These are phyloP conservation scores for Holocentrus rufus DNA, from an alignment of 2,797 vertebrate genomes.

Conservation along the genomic window DNA sequence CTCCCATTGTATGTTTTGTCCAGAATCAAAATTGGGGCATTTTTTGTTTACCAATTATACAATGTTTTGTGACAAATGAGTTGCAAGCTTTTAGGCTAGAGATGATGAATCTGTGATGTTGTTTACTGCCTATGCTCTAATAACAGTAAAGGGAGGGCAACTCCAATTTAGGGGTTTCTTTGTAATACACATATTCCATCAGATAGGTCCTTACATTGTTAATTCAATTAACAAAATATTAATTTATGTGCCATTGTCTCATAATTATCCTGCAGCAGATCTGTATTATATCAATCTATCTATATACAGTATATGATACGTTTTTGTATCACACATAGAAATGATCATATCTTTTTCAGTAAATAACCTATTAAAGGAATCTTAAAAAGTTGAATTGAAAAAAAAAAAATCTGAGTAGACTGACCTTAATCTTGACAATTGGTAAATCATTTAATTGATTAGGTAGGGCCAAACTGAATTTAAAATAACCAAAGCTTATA, in stretches of 20 bases:
- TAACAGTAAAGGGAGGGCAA: neutral
- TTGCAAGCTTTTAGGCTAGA: neutral
- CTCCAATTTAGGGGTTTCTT: neutral
- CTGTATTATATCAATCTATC: too few species aligned
- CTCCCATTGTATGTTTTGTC: constrained; percentile 15
- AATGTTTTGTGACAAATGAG: constrained; percentile 16
- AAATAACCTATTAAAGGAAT: too few species aligned
- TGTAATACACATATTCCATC: neutral
- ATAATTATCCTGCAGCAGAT: too few species aligned
- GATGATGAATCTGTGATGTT: neutral
- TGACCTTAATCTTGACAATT: neutral
- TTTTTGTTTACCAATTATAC: constrained; percentile 21
- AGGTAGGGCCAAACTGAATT: neutral
- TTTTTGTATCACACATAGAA: neutral
- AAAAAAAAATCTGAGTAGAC: neutral
- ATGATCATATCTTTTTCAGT: neutral
- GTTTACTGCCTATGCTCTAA: constrained; percentile 1
- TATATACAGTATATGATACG: too few species aligned
- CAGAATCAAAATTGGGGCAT: constrained; percentile 3
- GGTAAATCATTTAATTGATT: neutral
- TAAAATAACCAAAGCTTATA: neutral
- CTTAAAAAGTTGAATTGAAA: too few species aligned
- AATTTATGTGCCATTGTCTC: too few species aligned
- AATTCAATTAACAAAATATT: neutral
- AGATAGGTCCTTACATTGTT: neutral